Evolutionary conservation across 2,113 vertebrate species (phyloP).

Genomic region (Haemorhous mexicanus): DNA sequence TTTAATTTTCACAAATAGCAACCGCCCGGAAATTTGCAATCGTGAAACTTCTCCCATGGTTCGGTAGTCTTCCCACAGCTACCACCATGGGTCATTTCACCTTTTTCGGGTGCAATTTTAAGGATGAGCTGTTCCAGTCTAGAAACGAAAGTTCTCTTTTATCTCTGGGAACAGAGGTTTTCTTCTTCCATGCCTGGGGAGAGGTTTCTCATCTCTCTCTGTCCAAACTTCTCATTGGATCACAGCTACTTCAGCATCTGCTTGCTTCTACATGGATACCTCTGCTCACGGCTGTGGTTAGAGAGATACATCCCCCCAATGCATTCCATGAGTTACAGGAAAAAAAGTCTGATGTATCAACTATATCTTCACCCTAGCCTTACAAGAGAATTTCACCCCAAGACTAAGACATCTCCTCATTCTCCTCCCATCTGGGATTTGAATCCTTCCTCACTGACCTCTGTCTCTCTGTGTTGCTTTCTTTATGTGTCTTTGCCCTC

Average conservation of each 20-base stretch:
- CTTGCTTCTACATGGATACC: not conserved
- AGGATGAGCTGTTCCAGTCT: not conserved
- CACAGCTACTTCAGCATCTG: not conserved
- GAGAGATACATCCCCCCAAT: not conserved
- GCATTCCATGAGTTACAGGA: not conserved
- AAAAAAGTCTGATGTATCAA: not conserved
- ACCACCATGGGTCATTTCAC: not conserved
- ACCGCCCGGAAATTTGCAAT: rapidly evolving
- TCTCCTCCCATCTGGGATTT: not conserved
- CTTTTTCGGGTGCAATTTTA: not conserved
- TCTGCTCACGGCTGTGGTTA: not conserved
- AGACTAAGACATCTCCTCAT: not conserved
- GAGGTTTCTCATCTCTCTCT: not conserved
- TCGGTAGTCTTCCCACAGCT: not conserved
- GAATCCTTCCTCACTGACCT: not conserved
- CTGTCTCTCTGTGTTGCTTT: rapidly evolving
- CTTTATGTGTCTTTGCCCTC: not conserved
- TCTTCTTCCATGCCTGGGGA: not conserved
- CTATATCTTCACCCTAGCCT: not conserved
- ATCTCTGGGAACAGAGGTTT: not conserved
- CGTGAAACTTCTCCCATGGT: rapidly evolving
- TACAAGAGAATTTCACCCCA: not conserved
- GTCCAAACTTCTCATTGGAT: not conserved
- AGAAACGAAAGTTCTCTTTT: not conserved
- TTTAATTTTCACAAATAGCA: not conserved